Percentiles rank a stretch among this genome's conserved stretches.
These are phyloP conservation scores for Hybos culiciformis DNA, from an alignment of 2,888 invertebrate genomes.

Conservation along the genomic window DNA sequence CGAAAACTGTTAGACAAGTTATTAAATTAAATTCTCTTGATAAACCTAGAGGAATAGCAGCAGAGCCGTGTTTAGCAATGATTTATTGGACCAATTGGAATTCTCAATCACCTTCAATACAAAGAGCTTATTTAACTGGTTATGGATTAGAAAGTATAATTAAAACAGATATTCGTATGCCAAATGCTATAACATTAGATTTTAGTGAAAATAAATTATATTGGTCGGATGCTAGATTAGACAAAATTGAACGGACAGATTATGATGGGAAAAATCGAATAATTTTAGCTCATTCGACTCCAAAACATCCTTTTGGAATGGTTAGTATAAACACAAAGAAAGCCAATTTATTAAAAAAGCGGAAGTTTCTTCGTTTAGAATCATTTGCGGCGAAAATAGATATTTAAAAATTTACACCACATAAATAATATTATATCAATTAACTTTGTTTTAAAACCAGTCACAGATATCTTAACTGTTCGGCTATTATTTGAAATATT, in stretches of 20 bases:
- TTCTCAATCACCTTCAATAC: constrained; percentile 61
- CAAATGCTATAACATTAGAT: constrained; percentile 70
- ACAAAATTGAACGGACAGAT: constrained; percentile 70
- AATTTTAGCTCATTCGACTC: constrained; percentile 52
- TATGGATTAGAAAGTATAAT: constrained; percentile 56
- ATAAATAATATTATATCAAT: too few relatives aligned
- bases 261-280: constrained; percentile 64
- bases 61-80: constrained; percentile 61
- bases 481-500: too few relatives aligned
- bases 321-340: too few relatives aligned
- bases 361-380: too few relatives aligned
- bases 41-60: constrained; percentile 71
- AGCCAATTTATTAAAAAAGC: too few relatives aligned
- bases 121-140: constrained; percentile 58
- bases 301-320: constrained; percentile 79
- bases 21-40: constrained; percentile 54
- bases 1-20: constrained; percentile 40
- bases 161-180: constrained; percentile 68
- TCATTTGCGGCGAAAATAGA: too few relatives aligned
- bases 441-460: too few relatives aligned
- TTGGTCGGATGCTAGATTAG: constrained; percentile 74
- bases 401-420: too few relatives aligned
- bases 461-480: too few relatives aligned
- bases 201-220: constrained; percentile 60
- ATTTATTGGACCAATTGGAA: constrained; percentile 89